Conservation (phyloP, 1,140 invertebrate species). For the Hormaphis cornu region DNA sequence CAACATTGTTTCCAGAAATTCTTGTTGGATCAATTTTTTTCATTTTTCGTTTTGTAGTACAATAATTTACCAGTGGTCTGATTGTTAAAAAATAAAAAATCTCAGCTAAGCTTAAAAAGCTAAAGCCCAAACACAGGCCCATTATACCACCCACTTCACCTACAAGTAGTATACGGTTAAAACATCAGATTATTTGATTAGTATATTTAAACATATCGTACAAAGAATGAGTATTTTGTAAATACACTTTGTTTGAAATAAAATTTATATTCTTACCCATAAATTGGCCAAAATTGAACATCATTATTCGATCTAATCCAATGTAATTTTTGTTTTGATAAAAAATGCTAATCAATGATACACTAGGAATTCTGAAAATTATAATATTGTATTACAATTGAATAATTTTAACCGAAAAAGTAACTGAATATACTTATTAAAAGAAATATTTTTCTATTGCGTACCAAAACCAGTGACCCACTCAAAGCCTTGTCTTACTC, state of each 20-base stretch:
- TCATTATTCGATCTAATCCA: neutral
- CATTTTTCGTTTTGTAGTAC: neutral
- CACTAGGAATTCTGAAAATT: too few species aligned
- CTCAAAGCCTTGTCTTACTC: too few species aligned
- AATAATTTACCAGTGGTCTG: slow-evolving; percentile 4
- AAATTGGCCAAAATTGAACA: neutral
- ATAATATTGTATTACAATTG: too few species aligned
- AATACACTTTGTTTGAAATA: neutral
- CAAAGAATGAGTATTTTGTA: neutral
- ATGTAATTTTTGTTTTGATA: slow-evolving; percentile 7
- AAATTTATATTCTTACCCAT: neutral
- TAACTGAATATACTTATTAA: too few species aligned
- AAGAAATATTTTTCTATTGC: too few species aligned
- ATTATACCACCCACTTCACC: slow-evolving; percentile 4
- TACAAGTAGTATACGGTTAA: neutral
- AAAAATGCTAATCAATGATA: neutral
- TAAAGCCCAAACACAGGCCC: slow-evolving; percentile 12
- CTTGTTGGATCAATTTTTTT: neutral
- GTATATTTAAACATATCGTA: neutral
- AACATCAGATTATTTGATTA: neutral
- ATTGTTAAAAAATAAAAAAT: slow-evolving; percentile 11
- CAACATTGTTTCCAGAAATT: neutral
- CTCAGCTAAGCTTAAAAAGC: neutral
- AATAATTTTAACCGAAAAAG: too few species aligned
- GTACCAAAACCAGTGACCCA: too few species aligned